phyloP scores from a whole-genome alignment of 2,888 invertebrate species.

The Rotaria magnacalcarata region DNA sequence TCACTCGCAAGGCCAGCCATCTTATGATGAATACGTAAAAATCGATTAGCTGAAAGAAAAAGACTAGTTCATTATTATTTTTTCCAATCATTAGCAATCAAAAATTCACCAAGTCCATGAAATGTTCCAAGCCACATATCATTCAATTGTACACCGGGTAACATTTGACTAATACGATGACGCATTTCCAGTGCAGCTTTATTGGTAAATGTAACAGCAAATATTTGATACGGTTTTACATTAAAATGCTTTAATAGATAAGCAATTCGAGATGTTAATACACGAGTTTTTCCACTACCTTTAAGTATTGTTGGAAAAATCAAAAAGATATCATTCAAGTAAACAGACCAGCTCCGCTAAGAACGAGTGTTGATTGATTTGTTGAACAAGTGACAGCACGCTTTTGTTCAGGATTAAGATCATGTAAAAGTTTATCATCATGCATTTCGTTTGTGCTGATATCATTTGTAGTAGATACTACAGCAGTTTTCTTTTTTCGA shows the following conservation, averaged over 20 bases:
- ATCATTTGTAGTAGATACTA: not conserved
- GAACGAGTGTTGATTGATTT: not conserved
- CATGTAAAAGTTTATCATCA: not conserved
- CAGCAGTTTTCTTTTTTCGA: not conserved
- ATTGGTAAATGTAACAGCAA: constrained; percentile 11
- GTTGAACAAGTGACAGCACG: not conserved
- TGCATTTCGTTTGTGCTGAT: not conserved
- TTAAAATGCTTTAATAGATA: not conserved
- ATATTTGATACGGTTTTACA: not conserved
- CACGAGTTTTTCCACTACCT: constrained; percentile 15
- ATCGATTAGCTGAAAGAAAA: not conserved
- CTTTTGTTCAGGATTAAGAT: constrained; percentile 4
- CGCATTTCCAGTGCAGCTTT: constrained; percentile 3
- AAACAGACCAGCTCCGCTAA: not conserved
- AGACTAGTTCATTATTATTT: too few relatives aligned
- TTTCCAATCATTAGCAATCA: not conserved
- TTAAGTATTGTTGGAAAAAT: not conserved
- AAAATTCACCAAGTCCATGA: constrained; percentile 22
- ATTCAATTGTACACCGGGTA: not conserved
- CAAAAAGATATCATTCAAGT: not conserved
- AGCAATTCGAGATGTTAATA: not conserved
- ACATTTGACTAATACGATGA: not conserved
- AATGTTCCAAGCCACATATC: not conserved
- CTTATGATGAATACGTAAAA: constrained; percentile 18
- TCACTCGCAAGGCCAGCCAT: not conserved